These are phyloP conservation scores for Acrossocheilus fasciatus DNA, from an alignment of 2,797 vertebrate genomes.

Conservation along the genomic window DNA sequence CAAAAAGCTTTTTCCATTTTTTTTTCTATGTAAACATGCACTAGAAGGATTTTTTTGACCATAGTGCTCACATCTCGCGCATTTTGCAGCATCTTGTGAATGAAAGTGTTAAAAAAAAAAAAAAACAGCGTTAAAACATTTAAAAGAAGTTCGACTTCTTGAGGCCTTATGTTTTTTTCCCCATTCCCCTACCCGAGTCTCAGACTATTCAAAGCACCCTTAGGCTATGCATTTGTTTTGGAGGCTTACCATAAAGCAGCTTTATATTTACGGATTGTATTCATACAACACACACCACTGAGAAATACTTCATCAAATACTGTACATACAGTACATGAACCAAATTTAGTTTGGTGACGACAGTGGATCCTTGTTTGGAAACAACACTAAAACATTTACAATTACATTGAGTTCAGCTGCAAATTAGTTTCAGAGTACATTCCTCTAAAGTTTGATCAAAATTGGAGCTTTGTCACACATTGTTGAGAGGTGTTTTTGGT, in stretches of 20 bases:
- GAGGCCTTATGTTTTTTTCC: too few relatives aligned
- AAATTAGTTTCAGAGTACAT: not conserved
- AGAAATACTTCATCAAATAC: not conserved
- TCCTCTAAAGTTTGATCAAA: not conserved
- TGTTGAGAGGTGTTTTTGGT: not conserved
- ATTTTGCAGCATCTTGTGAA: not conserved
- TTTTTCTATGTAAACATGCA: not conserved
- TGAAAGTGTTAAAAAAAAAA: too few relatives aligned
- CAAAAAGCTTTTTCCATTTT: not conserved
- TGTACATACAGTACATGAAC: not conserved
- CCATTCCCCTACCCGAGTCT: too few relatives aligned
- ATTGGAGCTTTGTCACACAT: not conserved
- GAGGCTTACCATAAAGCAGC: not conserved
- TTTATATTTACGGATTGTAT: not conserved
- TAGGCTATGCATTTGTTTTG: not conserved
- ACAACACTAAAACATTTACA: not conserved
- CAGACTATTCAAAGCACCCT: too few relatives aligned
- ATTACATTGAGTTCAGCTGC: not conserved
- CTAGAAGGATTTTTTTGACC: not conserved
- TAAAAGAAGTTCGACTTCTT: too few relatives aligned
- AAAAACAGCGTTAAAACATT: too few relatives aligned
- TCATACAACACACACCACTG: not conserved
- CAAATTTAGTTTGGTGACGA: not conserved
- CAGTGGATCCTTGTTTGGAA: not conserved
- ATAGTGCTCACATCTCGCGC: not conserved